phyloP scores from a whole-genome alignment of 2,113 vertebrate species.

The Gnathonemus longibarbis region DNA sequence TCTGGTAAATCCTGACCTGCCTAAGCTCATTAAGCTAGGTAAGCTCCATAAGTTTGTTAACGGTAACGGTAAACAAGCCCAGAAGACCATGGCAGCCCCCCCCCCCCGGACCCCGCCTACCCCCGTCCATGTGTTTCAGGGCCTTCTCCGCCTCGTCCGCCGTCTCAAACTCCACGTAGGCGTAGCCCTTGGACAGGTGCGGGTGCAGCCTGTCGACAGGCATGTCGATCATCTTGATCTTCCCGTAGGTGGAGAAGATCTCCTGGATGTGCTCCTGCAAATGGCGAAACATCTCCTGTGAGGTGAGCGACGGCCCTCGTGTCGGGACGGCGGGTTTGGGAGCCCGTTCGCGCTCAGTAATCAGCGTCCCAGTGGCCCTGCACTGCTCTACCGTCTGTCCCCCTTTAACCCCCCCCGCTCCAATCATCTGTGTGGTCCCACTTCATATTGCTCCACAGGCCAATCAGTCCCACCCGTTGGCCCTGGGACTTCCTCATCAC shows the following conservation, averaged over 20 bases:
- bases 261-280: conserved; percentile 91
- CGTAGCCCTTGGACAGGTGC: conserved; percentile 85
- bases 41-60: background rate
- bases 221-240: conserved; percentile 97
- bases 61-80: background rate
- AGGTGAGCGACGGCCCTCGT: background rate
- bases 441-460: background rate
- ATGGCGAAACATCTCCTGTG: background rate
- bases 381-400: background rate
- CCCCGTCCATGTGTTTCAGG: conserved; percentile 95
- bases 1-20: background rate
- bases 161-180: conserved; percentile 90
- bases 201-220: conserved; percentile 83
- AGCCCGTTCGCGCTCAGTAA: background rate
- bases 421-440: background rate
- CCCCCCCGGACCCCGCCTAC: conserved; percentile 46
- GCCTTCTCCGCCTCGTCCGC: conserved; percentile 88
- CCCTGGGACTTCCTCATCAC: too few species aligned
- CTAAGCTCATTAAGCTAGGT: background rate
- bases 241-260: conserved; percentile 90
- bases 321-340: background rate
- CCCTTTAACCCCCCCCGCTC: background rate
- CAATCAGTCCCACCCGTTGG: background rate
- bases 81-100: background rate
- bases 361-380: background rate